Percentiles rank a stretch among this genome's conserved stretches.
phyloP scores from a whole-genome alignment of 2,113 vertebrate species.

The Semicossyphus pulcher region DNA sequence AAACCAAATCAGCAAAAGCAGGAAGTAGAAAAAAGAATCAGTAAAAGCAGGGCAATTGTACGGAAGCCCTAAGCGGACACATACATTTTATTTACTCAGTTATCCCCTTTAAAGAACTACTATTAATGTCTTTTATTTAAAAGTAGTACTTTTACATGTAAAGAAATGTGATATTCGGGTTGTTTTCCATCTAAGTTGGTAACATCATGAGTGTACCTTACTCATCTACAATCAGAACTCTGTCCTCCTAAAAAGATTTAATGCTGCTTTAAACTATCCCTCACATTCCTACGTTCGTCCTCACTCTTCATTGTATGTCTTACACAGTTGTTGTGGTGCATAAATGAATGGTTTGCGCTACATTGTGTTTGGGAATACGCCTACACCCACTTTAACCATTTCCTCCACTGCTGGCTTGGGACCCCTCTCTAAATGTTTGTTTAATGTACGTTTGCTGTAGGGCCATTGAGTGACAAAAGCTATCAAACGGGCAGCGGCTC shows the following conservation, averaged over 20 bases:
- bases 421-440: conserved; percentile 65
- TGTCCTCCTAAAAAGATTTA: not conserved
- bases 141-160: no score
- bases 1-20: no score
- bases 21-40: no score
- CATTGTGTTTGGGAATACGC: conserved; percentile 48
- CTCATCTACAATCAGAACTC: no score
- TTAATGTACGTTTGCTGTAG: conserved; percentile 50
- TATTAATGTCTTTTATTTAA: no score
- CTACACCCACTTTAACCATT: conserved; percentile 58
- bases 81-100: no score
- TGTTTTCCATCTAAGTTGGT: no score
- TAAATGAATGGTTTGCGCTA: conserved; percentile 32
- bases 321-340: conserved; percentile 7
- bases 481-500: conserved; percentile 21
- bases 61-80: no score
- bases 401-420: conserved; percentile 44
- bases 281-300: not conserved
- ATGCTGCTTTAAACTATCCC: not conserved
- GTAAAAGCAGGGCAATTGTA: no score
- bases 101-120: no score
- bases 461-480: conserved; percentile 16
- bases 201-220: no score
- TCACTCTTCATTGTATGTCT: conserved; percentile 15
- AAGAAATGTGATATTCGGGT: no score